A percentile compares a stretch with the other conserved stretches of the same genome.
Conservation (phyloP, 1,140 invertebrate genomes). For the Ips nitidus region DNA sequence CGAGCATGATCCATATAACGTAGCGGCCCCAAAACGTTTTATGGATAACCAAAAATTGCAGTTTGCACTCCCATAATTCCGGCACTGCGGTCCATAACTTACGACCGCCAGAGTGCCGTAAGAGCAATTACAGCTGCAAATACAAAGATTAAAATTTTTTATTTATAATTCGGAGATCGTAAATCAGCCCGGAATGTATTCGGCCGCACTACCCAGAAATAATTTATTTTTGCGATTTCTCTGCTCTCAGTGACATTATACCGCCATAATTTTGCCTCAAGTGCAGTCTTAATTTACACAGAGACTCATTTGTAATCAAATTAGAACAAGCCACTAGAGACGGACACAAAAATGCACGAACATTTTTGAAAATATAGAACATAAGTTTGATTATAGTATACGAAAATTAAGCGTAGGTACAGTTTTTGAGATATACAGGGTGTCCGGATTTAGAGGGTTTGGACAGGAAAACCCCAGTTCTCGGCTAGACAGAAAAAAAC, state of each 20-base stretch:
- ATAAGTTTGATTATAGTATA: no score
- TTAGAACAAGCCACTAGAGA: neutral
- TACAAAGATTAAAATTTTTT: conserved; percentile 21
- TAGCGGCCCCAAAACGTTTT: no score
- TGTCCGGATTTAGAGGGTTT: no score
- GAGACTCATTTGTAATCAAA: neutral
- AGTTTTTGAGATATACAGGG: no score
- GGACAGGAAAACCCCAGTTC: no score
- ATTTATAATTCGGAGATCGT: conserved; percentile 20
- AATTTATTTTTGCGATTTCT: conserved; percentile 29
- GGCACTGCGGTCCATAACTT: neutral
- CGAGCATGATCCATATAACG: no score
- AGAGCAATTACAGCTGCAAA: conserved; percentile 9
- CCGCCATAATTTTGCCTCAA: conserved; percentile 21
- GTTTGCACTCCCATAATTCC: neutral
- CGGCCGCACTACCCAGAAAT: conserved; percentile 19
- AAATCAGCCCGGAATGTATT: conserved; percentile 23
- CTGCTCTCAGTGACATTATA: conserved; percentile 20
- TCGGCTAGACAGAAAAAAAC: no score
- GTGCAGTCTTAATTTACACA: conserved; percentile 10
- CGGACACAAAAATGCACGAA: no score
- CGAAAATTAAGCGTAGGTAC: no score
- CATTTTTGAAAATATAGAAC: no score
- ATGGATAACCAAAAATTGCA: no score
- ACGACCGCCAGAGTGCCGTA: conserved; percentile 2